phyloP scores from a whole-genome alignment of 2,888 invertebrate species.

The Parapristionchus giblindavisi region DNA sequence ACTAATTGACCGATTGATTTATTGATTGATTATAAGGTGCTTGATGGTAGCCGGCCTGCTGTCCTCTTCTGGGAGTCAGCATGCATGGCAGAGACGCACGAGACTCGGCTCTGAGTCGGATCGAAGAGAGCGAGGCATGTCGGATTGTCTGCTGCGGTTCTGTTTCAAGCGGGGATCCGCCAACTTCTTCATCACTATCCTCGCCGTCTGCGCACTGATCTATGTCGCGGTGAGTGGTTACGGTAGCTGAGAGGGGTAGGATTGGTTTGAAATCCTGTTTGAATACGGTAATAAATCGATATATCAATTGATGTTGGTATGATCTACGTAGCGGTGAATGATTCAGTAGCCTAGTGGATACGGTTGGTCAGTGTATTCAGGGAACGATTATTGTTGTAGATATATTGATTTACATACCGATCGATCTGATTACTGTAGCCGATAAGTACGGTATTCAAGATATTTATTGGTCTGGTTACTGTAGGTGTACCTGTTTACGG shows the following conservation, averaged over 20 bases:
- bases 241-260: neutral
- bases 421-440: no score
- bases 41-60: conserved; percentile 21
- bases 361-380: no score
- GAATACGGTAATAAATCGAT: neutral
- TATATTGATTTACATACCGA: no score
- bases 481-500: conserved; percentile 17
- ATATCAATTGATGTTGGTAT: neutral
- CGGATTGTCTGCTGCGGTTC: conserved; percentile 12
- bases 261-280: neutral
- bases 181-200: conserved; percentile 36
- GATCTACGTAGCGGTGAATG: no score
- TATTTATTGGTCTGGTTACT: neutral
- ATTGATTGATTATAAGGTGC: no score
- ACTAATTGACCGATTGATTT: no score
- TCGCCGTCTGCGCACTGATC: conserved; percentile 17
- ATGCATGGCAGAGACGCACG: conserved; percentile 4
- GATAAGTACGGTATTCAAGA: neutral
- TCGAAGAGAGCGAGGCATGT: neutral
- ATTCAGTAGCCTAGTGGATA: no score
- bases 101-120: neutral
- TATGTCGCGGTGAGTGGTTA: conserved; percentile 13
- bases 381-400: no score
- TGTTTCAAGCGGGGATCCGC: conserved; percentile 28
- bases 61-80: neutral